Evolutionary conservation across 2,888 invertebrate species (phyloP), one percentile per base, ranked within the genome.

Genomic region (Autographa pulchrina): DNA sequence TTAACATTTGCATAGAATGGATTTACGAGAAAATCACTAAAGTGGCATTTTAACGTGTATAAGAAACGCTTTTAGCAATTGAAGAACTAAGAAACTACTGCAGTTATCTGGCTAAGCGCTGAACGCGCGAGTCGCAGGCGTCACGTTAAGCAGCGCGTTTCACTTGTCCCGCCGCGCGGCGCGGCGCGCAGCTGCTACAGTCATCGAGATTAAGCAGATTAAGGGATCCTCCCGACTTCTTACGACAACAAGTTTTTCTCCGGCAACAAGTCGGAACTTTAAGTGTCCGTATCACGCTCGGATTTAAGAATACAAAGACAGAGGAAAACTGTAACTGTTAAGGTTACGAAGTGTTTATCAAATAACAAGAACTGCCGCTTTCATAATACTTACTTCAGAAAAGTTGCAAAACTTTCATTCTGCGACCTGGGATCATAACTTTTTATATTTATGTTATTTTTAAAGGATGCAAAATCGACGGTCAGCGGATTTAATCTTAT

Each of bases 151-250:
- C 43, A 16, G 43, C 43, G 48, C n/a, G 48, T 48, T n/a, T n/a
- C 48, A n/a, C n/a, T 48, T n/a, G 48, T 48, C 48, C 48, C 48
- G 48, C n/a, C 41, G 41, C 14, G 14, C 6, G 16, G 52, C 52
- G 14, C 43, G 18, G 54, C 20, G 11, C 20, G 54, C 56, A 71
- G 65, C 68, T 56, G 64, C 38, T 43, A n/a, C 18, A 66, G 38
- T 48, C 16, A 59, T 59, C 52, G 9, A 64, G 18, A 68, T 70
- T 74, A 74, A 69, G 18, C 48, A 64, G 48, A 71, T 67, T 31
- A 67, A 38, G 11, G 48, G n/a, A 73, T 70, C 62, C 66, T 65
- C 35, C 20, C 43, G 8, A 38, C 11, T 58, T 61, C 38, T 66
- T 66, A 67, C 56, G 41, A 66, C 62, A 41, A 56, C 41, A 56